Conservation (phyloP, 1,140 invertebrate genomes). For the Metaphire vulgaris region DNA sequence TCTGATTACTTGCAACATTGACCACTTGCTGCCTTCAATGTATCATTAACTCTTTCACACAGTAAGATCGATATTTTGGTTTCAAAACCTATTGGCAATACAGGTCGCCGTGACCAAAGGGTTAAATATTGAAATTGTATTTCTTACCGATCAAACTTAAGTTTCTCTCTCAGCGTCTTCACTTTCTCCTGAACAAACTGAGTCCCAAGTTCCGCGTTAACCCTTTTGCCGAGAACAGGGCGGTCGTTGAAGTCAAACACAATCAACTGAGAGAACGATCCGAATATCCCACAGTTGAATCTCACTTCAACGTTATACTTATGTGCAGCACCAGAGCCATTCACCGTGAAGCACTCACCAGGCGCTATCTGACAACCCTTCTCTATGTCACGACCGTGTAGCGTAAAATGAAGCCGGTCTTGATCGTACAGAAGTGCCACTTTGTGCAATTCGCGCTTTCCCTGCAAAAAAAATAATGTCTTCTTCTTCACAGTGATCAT, state of each 20-base stretch:
- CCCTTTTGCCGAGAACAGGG: slow-evolving; percentile 63
- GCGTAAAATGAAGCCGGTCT: slow-evolving; percentile 43
- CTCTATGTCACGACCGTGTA: slow-evolving; percentile 27
- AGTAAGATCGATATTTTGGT: too few species aligned
- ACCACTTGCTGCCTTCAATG: too few species aligned
- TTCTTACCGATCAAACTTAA: slow-evolving; percentile 37
- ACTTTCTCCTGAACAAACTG: slow-evolving; percentile 39
- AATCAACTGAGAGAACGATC: slow-evolving; percentile 71
- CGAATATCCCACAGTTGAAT: slow-evolving; percentile 58
- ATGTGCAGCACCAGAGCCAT: background rate
- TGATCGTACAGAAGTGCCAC: slow-evolving; percentile 42
- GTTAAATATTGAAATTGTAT: too few species aligned
- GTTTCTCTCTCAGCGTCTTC: slow-evolving; percentile 36
- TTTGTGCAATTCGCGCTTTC: slow-evolving; percentile 31
- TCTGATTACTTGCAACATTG: too few species aligned
- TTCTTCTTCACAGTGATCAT: too few species aligned
- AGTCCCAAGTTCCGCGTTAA: slow-evolving; percentile 71
- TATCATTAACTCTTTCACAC: too few species aligned
- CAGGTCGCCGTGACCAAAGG: too few species aligned
- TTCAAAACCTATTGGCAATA: too few species aligned
- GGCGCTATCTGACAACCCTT: slow-evolving; percentile 36
- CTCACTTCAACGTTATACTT: slow-evolving; percentile 34
- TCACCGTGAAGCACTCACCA: slow-evolving; percentile 34
- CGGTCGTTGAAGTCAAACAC: slow-evolving; percentile 70
- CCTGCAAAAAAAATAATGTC: slow-evolving; percentile 7